phyloP scores from a whole-genome alignment of 2,888 invertebrate species.

The Tryphoninae sp. region DNA sequence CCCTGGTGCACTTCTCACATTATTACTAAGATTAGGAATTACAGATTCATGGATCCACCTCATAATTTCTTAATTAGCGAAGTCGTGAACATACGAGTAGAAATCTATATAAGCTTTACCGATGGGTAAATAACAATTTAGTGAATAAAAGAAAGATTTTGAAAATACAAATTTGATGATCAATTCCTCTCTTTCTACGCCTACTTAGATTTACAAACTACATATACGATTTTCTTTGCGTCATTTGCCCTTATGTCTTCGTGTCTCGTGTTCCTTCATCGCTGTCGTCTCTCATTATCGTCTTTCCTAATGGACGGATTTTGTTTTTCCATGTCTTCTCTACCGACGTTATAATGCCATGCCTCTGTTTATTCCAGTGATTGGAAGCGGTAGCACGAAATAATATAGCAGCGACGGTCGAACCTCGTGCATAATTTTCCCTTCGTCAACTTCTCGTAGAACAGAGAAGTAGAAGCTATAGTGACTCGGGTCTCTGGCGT shows the following conservation, averaged over 20 bases:
- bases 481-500: background rate
- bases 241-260: background rate
- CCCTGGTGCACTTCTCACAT: slow-evolving; percentile 56
- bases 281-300: slow-evolving; percentile 66
- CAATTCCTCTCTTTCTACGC: background rate
- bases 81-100: background rate
- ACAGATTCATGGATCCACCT: slow-evolving; percentile 64
- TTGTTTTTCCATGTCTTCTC: slow-evolving; percentile 3
- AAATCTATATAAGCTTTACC: background rate
- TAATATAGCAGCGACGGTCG: slow-evolving; percentile 25
- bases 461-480: background rate
- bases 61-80: slow-evolving; percentile 44
- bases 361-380: slow-evolving; percentile 68
- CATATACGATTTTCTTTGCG: background rate
- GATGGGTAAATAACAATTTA: background rate
- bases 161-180: background rate
- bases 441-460: slow-evolving; percentile 48
- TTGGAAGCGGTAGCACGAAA: slow-evolving; percentile 55
- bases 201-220: background rate
- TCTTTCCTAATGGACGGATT: slow-evolving; percentile 67
- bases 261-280: background rate
- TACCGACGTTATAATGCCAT: slow-evolving; percentile 57
- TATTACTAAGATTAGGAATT: slow-evolving; percentile 72
- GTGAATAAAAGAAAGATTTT: background rate
- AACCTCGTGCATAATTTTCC: slow-evolving; percentile 50